Base-by-base conservation (phyloP, 2,797 vertebrate species). In the Carcharodon carcharias region DNA sequence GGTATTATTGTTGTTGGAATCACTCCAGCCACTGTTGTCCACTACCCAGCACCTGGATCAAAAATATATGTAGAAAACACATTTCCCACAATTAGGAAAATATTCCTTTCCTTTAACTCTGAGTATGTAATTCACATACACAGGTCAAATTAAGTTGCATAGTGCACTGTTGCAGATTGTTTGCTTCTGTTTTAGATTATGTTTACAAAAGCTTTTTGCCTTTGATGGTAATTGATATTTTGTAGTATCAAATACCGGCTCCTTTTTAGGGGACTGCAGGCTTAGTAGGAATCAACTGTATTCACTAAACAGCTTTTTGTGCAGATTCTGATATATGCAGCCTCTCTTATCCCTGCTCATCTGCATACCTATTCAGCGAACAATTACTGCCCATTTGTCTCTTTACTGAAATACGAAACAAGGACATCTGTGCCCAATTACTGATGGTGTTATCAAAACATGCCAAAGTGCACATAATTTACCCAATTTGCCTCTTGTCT, bases 351-450 rank as follows among this genome's bases (percentile, higher is more conserved):
- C 40, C 91, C 61, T 93, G 63, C 63, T 93, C 91, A 93, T 93
- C 91, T 67, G 61, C 91, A 93, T 93, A 65, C 63, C 91, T 67
- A 93, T 93, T 93, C 91, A 93, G 40, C 91, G 45, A n/a, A 93
- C 91, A 93, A 93, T 93, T 93, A 93, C 61, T 65, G 21, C 9
- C 91, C 91, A 93, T 93, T 93, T 93, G 91, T 93, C 61, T 93
- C 91, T 45, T 93, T 93, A 93, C 61, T 93, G n/a, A 67, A 93
- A 67, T 65, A 67, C 26, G 63, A 40, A 45, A 93, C 91, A 93
- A 93, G 93, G 96, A 96, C 96, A 96, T 96, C 96, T 96, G 96
- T 92, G 71, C 61, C 65, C 96, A 77, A 93, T 96, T 93, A 96
- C 88, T 92, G 63, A 93, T 65, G 96, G 71, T 82, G 91, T 94